phyloP scores from a whole-genome alignment of 1,140 invertebrate genomes.

The Caenorhabditis inopinata region DNA sequence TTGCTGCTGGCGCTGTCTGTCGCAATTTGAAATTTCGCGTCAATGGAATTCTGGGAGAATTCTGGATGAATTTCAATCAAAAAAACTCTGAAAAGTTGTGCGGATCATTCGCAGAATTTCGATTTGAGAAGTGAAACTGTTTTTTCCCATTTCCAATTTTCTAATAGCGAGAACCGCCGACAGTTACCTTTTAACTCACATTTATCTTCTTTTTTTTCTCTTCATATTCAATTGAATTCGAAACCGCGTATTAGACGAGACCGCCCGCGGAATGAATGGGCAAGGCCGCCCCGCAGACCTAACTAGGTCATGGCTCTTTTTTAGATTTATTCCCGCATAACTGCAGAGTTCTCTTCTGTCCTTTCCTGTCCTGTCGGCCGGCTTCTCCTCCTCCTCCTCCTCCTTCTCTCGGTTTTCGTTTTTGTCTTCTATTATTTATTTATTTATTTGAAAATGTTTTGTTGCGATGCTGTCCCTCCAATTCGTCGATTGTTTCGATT shows the following conservation, averaged over 20 bases:
- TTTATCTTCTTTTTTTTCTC: constrained; percentile 18
- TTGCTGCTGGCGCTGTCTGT: not conserved
- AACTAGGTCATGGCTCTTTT: constrained; percentile 16
- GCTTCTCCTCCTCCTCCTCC: not conserved
- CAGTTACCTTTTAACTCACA: constrained; percentile 32
- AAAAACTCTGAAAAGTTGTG: too few relatives aligned
- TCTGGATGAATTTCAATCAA: too few relatives aligned
- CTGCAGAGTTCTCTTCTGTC: too few relatives aligned
- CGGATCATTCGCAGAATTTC: too few relatives aligned
- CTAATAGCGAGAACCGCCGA: not conserved
- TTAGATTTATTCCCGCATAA: not conserved
- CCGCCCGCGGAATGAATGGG: not conserved
- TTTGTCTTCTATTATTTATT: not conserved
- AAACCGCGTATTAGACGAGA: not conserved
- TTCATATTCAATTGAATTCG: constrained; percentile 1
- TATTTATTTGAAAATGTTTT: constrained; percentile 25
- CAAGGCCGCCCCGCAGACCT: constrained; percentile 9
- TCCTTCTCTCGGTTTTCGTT: not conserved
- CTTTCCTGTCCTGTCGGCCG: too few relatives aligned
- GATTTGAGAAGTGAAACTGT: too few relatives aligned
- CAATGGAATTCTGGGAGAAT: too few relatives aligned
- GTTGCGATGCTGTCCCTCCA: not conserved
- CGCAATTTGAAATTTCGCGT: too few relatives aligned
- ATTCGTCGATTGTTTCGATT: constrained; percentile 13
- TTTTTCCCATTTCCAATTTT: too few relatives aligned